Percentiles rank a stretch among this genome's conserved stretches.
Evolutionary conservation across 2,888 invertebrate genomes (phyloP).

Genomic region (Alsophila aescularia): DNA sequence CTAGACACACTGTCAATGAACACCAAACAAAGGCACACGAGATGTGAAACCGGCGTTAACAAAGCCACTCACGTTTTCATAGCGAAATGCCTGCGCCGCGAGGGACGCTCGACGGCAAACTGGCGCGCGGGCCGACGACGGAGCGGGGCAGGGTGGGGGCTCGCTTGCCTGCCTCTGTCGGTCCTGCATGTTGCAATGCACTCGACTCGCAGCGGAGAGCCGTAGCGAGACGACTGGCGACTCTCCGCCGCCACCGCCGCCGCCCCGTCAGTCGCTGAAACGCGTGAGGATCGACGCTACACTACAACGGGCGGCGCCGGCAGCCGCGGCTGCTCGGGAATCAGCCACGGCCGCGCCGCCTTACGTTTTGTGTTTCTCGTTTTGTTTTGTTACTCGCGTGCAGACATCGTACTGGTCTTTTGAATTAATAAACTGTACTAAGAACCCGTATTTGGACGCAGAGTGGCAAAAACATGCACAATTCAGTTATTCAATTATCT

Average conservation of each 20-base stretch:
- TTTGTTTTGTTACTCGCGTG: constrained; percentile 6
- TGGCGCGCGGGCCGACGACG: constrained; percentile 64
- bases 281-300: constrained; percentile 27
- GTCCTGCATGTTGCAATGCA: constrained; percentile 79
- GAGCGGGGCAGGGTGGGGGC: constrained; percentile 74
- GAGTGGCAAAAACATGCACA: constrained; percentile 1
- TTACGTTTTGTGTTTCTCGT: neutral
- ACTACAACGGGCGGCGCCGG: too few relatives aligned
- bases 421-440: constrained; percentile 18
- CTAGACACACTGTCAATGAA: constrained; percentile 60
- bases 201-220: constrained; percentile 62
- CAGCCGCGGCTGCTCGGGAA: constrained; percentile 15
- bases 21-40: constrained; percentile 76
- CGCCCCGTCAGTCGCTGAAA: constrained; percentile 45
- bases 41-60: constrained; percentile 57
- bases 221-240: constrained; percentile 51
- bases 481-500: neutral
- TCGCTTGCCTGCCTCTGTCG: constrained; percentile 65
- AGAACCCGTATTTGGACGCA: neutral
- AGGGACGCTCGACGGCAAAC: constrained; percentile 79
- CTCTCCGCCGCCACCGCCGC: constrained; percentile 37
- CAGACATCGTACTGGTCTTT: constrained; percentile 17
- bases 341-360: constrained; percentile 5
- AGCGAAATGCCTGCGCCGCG: constrained; percentile 72
- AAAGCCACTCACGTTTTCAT: constrained; percentile 57